Percentiles rank a stretch among this genome's conserved stretches.
These are phyloP conservation scores for Holothuria scabra DNA, from an alignment of 53 echinoderm and acorn worm genomes.

Conservation along the genomic window DNA sequence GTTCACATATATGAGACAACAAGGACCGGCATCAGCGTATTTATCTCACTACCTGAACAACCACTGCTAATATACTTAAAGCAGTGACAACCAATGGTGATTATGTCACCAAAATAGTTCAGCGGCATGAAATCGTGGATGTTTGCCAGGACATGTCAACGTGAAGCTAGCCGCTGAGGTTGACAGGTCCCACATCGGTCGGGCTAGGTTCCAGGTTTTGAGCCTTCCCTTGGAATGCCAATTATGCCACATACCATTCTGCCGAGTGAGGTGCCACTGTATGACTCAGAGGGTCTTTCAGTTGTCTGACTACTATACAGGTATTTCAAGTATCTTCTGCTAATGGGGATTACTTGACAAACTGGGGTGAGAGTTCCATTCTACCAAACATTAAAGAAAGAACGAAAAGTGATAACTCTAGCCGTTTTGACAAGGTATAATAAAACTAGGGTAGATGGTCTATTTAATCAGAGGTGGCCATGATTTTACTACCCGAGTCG, in stretches of 20 bases:
- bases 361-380: too few relatives aligned
- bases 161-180: neutral
- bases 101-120: slow-evolving; percentile 28
- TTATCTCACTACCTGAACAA: too few relatives aligned
- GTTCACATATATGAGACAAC: too few relatives aligned
- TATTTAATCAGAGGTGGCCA: too few relatives aligned
- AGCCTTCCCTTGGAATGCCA: slow-evolving; percentile 9
- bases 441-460: too few relatives aligned
- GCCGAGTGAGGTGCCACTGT: slow-evolving; percentile 12
- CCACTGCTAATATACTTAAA: too few relatives aligned
- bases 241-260: slow-evolving; percentile 19
- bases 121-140: neutral
- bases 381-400: too few relatives aligned
- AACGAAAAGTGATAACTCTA: too few relatives aligned
- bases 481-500: too few relatives aligned
- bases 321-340: slow-evolving; percentile 37
- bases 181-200: neutral
- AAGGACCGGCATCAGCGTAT: too few relatives aligned
- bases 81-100: too few relatives aligned
- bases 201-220: neutral
- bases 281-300: slow-evolving; percentile 27
- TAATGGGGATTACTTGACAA: neutral
- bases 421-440: too few relatives aligned
- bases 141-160: neutral
- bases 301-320: neutral